Conservation (phyloP, 2,888 invertebrate species). For the Phytoseiulus persimilis region DNA sequence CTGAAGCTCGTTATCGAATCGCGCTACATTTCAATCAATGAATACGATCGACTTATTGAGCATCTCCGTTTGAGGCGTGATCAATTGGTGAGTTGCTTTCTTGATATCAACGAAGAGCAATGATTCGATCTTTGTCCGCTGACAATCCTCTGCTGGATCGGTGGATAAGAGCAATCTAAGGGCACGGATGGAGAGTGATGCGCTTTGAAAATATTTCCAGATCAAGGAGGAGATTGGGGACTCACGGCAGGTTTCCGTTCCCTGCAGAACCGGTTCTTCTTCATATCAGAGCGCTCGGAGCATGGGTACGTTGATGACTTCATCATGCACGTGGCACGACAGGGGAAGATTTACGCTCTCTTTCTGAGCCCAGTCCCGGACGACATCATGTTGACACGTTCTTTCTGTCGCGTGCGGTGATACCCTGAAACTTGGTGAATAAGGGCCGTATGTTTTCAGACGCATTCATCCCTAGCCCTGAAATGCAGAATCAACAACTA, state of each 20-base stretch:
- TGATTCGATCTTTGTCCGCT: not conserved
- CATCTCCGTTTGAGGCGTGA: slow-evolving; percentile 67
- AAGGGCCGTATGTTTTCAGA: no score
- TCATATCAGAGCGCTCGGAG: not conserved
- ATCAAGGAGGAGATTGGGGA: slow-evolving; percentile 28
- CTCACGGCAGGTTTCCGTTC: not conserved
- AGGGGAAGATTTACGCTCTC: no score
- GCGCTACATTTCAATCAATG: slow-evolving; percentile 64
- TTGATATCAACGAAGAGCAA: slow-evolving; percentile 57
- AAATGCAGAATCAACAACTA: slow-evolving; percentile 42
- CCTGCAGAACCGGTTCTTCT: not conserved
- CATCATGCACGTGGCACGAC: slow-evolving; percentile 55
- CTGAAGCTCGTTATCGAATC: slow-evolving; percentile 75
- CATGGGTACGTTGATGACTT: not conserved
- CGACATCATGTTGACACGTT: no score
- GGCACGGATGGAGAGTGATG: not conserved
- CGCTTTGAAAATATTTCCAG: not conserved
- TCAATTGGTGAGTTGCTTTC: slow-evolving; percentile 64
- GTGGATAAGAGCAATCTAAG: not conserved
- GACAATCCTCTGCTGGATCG: not conserved
- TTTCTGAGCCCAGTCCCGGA: no score
- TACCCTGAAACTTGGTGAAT: no score
- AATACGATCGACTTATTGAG: slow-evolving; percentile 66
- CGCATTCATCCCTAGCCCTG: not conserved
- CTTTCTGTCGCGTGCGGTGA: no score